These are phyloP conservation scores for Sturnira hondurensis DNA, from an alignment of 2,113 vertebrate species.

Conservation along the genomic window DNA sequence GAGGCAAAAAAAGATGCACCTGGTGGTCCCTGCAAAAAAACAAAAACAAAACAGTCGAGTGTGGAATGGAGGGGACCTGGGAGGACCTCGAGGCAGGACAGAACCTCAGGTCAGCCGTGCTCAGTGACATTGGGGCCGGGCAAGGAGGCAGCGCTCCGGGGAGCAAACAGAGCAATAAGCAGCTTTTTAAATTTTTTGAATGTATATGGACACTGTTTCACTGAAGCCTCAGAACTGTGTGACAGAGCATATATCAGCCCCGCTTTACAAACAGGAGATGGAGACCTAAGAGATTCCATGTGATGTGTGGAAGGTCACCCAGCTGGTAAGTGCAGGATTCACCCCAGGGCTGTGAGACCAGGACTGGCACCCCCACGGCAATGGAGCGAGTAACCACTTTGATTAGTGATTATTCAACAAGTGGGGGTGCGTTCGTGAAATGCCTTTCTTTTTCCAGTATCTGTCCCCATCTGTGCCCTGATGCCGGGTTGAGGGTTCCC, in stretches of 20 bases:
- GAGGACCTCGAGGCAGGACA: not conserved
- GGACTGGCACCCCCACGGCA: not conserved
- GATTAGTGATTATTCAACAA: not conserved
- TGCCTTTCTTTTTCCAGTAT: not conserved
- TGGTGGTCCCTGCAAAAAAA: not conserved
- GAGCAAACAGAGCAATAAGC: not conserved
- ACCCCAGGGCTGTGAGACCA: not conserved
- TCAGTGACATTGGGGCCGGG: not conserved
- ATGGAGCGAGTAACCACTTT: not conserved
- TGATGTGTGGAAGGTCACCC: not conserved
- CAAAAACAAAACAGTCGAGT: rapidly evolving
- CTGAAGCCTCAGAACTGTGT: not conserved
- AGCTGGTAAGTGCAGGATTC: not conserved
- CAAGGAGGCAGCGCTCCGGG: no score
- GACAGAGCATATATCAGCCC: not conserved
- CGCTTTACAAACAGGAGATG: not conserved
- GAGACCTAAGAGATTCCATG: not conserved
- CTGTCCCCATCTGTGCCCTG: not conserved
- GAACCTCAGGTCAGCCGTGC: not conserved
- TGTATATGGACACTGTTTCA: not conserved
- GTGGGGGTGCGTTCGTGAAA: not conserved
- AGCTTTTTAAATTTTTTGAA: not conserved
- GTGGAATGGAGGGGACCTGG: not conserved
- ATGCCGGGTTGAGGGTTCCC: not conserved
- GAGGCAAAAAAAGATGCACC: not conserved